Percentiles rank a stretch among this genome's conserved stretches.
phyloP scores from a whole-genome alignment of 2,797 vertebrate genomes.

The Sciurus carolinensis region DNA sequence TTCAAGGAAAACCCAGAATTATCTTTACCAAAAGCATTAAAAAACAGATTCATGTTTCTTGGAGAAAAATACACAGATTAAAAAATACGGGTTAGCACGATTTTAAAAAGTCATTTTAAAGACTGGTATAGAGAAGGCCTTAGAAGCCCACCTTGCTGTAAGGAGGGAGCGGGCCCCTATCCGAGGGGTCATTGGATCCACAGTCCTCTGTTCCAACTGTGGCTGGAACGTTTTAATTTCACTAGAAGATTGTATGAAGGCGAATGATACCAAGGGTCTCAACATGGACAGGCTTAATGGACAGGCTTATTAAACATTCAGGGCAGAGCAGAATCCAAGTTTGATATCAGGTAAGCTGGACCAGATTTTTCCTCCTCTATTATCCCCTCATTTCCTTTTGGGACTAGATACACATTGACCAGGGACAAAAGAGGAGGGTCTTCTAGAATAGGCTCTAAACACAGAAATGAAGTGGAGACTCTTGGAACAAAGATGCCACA shows the following conservation, averaged over 20 bases:
- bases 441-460: neutral
- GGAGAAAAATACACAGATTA: neutral
- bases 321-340: neutral
- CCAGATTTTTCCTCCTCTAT: neutral
- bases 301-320: neutral
- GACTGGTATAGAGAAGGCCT: neutral
- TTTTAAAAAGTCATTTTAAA: neutral
- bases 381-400: neutral
- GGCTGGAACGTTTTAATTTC: neutral
- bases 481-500: neutral
- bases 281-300: neutral
- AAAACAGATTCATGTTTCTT: neutral
- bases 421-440: neutral
- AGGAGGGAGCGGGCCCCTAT: neutral
- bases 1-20: slow-evolving; percentile 21
- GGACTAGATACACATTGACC: neutral
- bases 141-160: neutral
- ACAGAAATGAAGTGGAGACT: neutral
- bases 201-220: neutral
- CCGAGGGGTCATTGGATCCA: neutral
- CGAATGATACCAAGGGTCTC: neutral
- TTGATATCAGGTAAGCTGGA: neutral
- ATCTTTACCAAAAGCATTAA: slow-evolving; percentile 3
- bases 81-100: neutral
- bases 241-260: neutral